Percentiles rank a stretch among this genome's conserved stretches.
Evolutionary conservation across 2,113 vertebrate genomes (phyloP).

Genomic region (Cyrtonyx montezumae): DNA sequence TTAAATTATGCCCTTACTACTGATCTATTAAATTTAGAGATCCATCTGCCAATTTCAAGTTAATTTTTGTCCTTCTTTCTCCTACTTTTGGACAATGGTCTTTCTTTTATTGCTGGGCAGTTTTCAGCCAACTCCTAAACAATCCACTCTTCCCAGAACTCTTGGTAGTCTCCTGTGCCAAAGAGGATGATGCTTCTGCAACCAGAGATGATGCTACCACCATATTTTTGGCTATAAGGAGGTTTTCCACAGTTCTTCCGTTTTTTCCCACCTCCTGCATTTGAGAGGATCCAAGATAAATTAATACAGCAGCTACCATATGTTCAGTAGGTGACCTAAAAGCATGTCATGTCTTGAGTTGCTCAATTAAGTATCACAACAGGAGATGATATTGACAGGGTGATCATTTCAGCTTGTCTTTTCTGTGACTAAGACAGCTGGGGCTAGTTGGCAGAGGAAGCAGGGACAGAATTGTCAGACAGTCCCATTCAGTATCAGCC

Average conservation of each 20-base stretch:
- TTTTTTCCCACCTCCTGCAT: neutral
- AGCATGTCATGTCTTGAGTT: neutral
- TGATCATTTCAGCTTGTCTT: neutral
- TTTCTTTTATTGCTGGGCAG: neutral
- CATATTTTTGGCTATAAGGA: neutral
- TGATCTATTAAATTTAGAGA: neutral
- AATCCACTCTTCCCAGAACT: neutral
- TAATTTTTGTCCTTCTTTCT: neutral
- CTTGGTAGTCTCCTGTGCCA: neutral
- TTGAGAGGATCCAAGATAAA: neutral
- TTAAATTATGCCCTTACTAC: neutral
- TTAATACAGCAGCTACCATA: no score
- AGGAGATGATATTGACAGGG: neutral
- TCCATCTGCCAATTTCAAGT: neutral
- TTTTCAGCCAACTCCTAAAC: neutral
- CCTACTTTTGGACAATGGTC: neutral
- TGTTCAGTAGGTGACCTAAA: neutral
- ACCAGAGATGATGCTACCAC: neutral
- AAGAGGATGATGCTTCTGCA: neutral
- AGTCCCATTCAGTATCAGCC: neutral
- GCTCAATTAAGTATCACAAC: neutral
- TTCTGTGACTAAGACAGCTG: neutral
- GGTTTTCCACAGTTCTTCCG: neutral
- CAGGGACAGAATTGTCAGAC: neutral
- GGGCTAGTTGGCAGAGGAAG: neutral